Percentiles rank a stretch among this genome's conserved stretches.
These are phyloP conservation scores for Rhynchonycteris naso DNA, from an alignment of 2,797 vertebrate species.

Conservation along the genomic window DNA sequence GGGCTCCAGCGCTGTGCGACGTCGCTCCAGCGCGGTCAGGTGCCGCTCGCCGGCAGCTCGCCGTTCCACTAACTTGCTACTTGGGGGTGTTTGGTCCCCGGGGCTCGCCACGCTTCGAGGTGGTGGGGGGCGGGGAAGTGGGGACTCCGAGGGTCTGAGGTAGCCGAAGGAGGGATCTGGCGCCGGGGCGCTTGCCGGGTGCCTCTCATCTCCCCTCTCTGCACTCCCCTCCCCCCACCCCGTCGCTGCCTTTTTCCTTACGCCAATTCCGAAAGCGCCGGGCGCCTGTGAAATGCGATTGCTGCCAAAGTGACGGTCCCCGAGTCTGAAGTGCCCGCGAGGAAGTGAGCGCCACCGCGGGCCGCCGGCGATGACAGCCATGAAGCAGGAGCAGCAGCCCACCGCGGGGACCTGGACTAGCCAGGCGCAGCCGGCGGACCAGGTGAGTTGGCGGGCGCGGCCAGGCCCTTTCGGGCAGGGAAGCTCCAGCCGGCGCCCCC, in stretches of 20 bases:
- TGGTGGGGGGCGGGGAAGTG: slow-evolving; percentile 25
- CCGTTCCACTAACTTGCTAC: slow-evolving; percentile 66
- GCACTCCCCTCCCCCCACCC: slow-evolving; percentile 67
- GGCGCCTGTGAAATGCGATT: slow-evolving; percentile 83
- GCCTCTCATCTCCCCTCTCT: slow-evolving; percentile 7
- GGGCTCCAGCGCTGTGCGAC: slow-evolving; percentile 33
- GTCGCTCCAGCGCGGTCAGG: slow-evolving; percentile 47
- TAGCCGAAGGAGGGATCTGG: slow-evolving; percentile 34
- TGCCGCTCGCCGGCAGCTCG: not conserved
- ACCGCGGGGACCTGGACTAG: slow-evolving; percentile 83
- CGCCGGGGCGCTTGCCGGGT: not conserved
- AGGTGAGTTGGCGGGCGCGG: slow-evolving; percentile 71
- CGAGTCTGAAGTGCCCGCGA: slow-evolving; percentile 80
- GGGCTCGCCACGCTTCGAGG: not conserved
- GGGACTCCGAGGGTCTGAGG: slow-evolving; percentile 64
- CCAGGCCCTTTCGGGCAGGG: not conserved
- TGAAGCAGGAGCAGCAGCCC: slow-evolving; percentile 91
- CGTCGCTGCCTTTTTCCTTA: slow-evolving; percentile 60
- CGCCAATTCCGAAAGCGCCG: slow-evolving; percentile 61
- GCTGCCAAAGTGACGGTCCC: slow-evolving; percentile 80
- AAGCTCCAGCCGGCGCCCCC: not conserved
- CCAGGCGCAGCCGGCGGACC: slow-evolving; percentile 83
- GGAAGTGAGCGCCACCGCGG: slow-evolving; percentile 66
- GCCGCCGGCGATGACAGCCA: slow-evolving; percentile 90
- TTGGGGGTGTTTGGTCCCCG: not conserved